Base-by-base conservation (phyloP, 1,140 invertebrate species). In the Drosophila athabasca region DNA sequence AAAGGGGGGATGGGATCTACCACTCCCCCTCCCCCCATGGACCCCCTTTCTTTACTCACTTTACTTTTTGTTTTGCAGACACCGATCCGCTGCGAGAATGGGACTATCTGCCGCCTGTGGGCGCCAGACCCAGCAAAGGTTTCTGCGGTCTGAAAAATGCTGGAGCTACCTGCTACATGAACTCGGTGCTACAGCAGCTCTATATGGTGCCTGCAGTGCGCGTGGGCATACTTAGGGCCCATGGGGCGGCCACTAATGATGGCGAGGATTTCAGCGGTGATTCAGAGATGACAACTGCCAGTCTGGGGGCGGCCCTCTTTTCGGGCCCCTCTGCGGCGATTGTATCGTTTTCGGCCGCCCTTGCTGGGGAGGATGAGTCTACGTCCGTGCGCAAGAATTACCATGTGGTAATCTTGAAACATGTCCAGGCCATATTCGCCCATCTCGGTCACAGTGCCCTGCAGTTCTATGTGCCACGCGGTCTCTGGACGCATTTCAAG, bases 141-240 rank as follows among this genome's bases (percentile, higher is more conserved):
- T 98, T 99, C 93, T 98, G 99, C 48, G 98, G 98, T 11, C 93
- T 99, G 62, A 99, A 99, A 92, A 99, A 99, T 93, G 98, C 98
- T 31, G 98, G 98, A 15, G 98, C 98, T 29, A 99, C 98, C 0
- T 99, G 98, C 92, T 99, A 99, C 92, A 99, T 99, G 98, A 99
- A 99, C 92, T 99, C 98, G 13, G 97, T 99, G 48, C 92, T 99
- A 69, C 98, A 99, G 92, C 98, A 99, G 92, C 93, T 99, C 29
- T 99, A 98, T 89, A 99, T 99, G 96, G 98, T 99, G 53, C 96
- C 96, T 51, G 96, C 96, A 53, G 97, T 99, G 39, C 93, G 97
- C 24, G 94, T 96, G 75, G 96, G 96, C 22, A 81, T 95, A 95
- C 76, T 94, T 95, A 74, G 94, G 93, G 78, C 97, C 94, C 68